Evolutionary conservation across 2,888 invertebrate species (phyloP), one percentile per base, ranked within the genome.

Genomic region (Notodonta ziczac): DNA sequence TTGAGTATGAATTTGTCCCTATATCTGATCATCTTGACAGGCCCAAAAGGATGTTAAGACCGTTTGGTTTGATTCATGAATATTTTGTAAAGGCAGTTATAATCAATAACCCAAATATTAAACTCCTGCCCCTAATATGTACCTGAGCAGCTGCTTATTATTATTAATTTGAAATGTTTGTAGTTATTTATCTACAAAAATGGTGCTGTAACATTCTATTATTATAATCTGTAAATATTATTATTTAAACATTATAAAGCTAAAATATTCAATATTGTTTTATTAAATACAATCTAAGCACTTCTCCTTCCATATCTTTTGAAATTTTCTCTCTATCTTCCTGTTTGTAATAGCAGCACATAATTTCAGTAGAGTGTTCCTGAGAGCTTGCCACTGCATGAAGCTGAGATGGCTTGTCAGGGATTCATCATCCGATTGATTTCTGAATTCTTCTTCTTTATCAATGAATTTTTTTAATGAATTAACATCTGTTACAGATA

Each of bases 351-450:
- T 65, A 8, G 74, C 67, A 8, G 84, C 72, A 61, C 81, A 77
- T 12, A 91, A 74, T 75, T 87, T 89, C 4, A 80, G 65, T 14
- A 93, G 67, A 50, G 85, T 81, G 35, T 80, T 89, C 80, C 88
- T 94, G 13, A 95, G 77, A 56, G 92, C 86, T 74, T 94, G 94
- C 94, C 94, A 95, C 65, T 94, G 94, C 87, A 94, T 91, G 60
- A 94, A 93, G 68, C 94, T 93, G 48, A 95, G 81, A 69, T 94
- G 89, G 10, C 66, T 80, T 39, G 93, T 90, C 46, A 92, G 72
- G 16, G 92, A 87, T 55, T 77, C 69, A 2, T 69, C 64, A 60
- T 80, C 80, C n/a, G 78, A 69, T 63, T 84, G 77, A 82, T 80
- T 89, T 79, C 90, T 87, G 44, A 80, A 86, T 5, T 58, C 65